Conservation (phyloP, 2,113 vertebrate species). For the Cottus gobio region DNA sequence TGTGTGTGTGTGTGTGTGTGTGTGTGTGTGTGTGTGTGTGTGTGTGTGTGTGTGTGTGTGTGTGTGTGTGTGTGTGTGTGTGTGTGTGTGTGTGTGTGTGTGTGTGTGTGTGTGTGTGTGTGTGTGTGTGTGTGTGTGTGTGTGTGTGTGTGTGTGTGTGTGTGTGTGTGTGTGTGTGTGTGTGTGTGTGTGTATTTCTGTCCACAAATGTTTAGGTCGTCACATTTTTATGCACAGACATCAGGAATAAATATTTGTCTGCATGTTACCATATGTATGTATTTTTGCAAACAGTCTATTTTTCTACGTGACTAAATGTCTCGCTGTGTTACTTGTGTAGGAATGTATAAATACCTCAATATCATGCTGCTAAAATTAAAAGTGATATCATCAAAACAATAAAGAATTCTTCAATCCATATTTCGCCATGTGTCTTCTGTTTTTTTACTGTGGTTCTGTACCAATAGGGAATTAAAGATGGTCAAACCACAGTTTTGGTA, state of each 20-base stretch:
- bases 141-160: conserved; percentile 1
- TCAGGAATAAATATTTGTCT: conserved; percentile 48
- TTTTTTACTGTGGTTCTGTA: background rate
- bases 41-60: conserved; percentile 2
- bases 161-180: background rate
- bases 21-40: conserved; percentile 6
- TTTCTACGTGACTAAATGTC: conserved; percentile 43
- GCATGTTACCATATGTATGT: conserved; percentile 28
- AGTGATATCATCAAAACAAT: conserved; percentile 49
- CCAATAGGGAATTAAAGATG: background rate
- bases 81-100: conserved; percentile 1
- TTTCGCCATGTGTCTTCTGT: conserved; percentile 4
- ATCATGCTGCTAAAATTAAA: conserved; percentile 67
- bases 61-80: conserved; percentile 1
- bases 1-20: background rate
- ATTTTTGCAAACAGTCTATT: conserved; percentile 42
- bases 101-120: conserved; percentile 1
- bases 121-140: conserved; percentile 7
- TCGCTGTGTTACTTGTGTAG: conserved; percentile 51
- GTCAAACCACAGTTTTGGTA: background rate
- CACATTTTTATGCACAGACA: conserved; percentile 42
- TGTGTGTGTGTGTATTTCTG: conserved; percentile 19
- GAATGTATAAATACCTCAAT: conserved; percentile 71
- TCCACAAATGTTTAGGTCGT: conserved; percentile 44
- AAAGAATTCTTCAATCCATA: conserved; percentile 34